phyloP scores from a whole-genome alignment of 2,888 invertebrate genomes.

The Zaprionus lineosus region DNA sequence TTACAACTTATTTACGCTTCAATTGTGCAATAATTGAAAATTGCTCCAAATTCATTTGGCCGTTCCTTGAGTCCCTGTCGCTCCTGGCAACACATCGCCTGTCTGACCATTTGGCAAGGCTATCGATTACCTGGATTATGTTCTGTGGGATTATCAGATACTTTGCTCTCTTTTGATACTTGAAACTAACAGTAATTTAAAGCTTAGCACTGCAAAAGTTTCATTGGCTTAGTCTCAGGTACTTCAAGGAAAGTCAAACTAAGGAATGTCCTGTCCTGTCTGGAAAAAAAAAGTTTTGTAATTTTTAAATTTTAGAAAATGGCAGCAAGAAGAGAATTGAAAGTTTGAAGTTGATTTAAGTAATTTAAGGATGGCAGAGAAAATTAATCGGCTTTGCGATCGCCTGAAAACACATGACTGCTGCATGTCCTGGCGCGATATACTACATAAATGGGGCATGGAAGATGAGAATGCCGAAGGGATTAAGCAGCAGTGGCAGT shows the following conservation, averaged over 20 bases:
- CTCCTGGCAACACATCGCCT: slow-evolving; percentile 38
- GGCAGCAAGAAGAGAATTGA: background rate
- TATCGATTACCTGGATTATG: too few species aligned
- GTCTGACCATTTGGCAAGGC: slow-evolving; percentile 35
- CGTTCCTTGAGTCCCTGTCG: slow-evolving; percentile 51
- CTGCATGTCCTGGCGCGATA: slow-evolving; percentile 37
- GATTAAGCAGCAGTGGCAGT: slow-evolving; percentile 52
- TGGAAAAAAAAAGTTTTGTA: too few species aligned
- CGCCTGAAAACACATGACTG: slow-evolving; percentile 53
- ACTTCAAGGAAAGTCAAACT: too few species aligned
- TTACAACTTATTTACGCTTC: slow-evolving; percentile 80
- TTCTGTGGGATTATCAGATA: too few species aligned
- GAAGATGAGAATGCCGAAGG: slow-evolving; percentile 60
- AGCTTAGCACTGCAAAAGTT: too few species aligned
- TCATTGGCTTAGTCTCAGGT: too few species aligned
- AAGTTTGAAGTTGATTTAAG: too few species aligned
- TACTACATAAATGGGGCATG: slow-evolving; percentile 59
- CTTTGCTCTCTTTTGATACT: too few species aligned
- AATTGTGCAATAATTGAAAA: slow-evolving; percentile 79
- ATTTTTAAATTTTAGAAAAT: background rate
- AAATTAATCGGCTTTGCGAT: slow-evolving; percentile 55
- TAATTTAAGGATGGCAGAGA: too few species aligned
- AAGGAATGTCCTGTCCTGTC: too few species aligned
- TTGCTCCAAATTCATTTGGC: slow-evolving; percentile 69
- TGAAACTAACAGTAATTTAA: too few species aligned